Base-by-base conservation (phyloP, 2,888 invertebrate genomes). In the Chymomyza procnemis region DNA sequence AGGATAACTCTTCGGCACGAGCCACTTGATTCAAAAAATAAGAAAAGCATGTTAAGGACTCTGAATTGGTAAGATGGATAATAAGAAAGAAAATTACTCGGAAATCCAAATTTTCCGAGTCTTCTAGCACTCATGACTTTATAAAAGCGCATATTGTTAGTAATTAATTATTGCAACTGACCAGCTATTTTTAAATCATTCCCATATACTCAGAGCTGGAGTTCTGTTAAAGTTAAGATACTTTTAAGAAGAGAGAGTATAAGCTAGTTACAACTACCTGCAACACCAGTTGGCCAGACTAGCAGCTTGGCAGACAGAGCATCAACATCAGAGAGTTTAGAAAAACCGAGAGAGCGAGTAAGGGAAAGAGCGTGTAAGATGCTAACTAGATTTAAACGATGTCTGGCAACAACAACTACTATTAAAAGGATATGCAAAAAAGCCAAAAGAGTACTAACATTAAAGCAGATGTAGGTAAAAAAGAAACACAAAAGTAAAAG, bases 311-410 rank as follows among this genome's bases (percentile, higher is more conserved):
- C 50, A 50, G 16, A 72, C 50, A 50, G 16, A 72, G 63, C 19
- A 19, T 8, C 19, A 56, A 30, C 19, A 34, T 55, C n/a, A 54
- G 47, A 58, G 16, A 26, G 52, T 14, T 2, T 6, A 50, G 9
- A 14, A 4, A 58, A 34, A n/a, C n/a, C n/a, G 61, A 30, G 14
- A 55, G 46, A 41, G 8, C 19, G 58, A 50, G 14, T 41, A 47
- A 19, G 14, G 57, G 47, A 54, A 52, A 56, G 22, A 19, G 55
- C 26, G 47, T 30, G 19, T 60, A 64, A 66, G 62, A 71, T 75
- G 73, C 73, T 76, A 76, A 76, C 80, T 76, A 76, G 74, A 74
- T 73, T 78, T 74, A 73, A 79, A 78, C 70, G 78, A 41, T 41
- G 34, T 70, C 75, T 74, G 63, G 64, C 66, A 61, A 22, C 56